A percentile compares a stretch with the other conserved stretches of the same genome.
Conservation (phyloP, 2,888 invertebrate genomes). For the Hoplodrina blanda region DNA sequence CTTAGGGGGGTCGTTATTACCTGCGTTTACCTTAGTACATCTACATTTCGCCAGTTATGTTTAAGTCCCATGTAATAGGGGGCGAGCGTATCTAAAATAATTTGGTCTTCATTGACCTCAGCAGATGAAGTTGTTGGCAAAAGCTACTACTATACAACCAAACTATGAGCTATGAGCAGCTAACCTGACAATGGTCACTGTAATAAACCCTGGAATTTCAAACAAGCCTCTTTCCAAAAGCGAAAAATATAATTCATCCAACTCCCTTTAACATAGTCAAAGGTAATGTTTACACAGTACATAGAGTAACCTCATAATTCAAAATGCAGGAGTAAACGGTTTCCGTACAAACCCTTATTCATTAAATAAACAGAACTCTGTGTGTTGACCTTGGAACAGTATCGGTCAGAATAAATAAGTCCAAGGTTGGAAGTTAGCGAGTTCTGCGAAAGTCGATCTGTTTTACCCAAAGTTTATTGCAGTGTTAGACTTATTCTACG, state of each 20-base stretch:
- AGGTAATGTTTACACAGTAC: background rate
- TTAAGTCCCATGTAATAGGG: too few species aligned
- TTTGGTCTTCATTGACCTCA: too few species aligned
- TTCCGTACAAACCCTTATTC: constrained; percentile 32
- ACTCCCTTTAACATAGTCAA: background rate
- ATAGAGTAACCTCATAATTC: constrained; percentile 21
- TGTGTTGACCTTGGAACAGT: constrained; percentile 44
- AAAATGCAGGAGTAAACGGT: constrained; percentile 33
- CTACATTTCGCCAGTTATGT: too few species aligned
- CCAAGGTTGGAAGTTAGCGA: constrained; percentile 39
- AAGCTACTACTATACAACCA: too few species aligned
- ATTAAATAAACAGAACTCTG: constrained; percentile 49
- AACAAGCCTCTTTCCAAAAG: too few species aligned
- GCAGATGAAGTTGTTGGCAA: too few species aligned
- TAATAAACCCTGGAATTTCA: too few species aligned
- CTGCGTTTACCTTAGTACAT: too few species aligned
- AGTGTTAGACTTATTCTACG: constrained; percentile 20
- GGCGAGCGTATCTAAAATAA: too few species aligned
- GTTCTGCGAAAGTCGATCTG: constrained; percentile 14
- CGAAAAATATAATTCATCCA: background rate
- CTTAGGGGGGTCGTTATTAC: too few species aligned
- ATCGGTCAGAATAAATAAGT: constrained; percentile 46
- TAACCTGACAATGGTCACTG: too few species aligned
- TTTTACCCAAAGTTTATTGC: constrained; percentile 38
- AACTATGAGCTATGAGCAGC: too few species aligned